phyloP scores from a whole-genome alignment of 1,140 invertebrate genomes.

The Gonioctena quinquepunctata region DNA sequence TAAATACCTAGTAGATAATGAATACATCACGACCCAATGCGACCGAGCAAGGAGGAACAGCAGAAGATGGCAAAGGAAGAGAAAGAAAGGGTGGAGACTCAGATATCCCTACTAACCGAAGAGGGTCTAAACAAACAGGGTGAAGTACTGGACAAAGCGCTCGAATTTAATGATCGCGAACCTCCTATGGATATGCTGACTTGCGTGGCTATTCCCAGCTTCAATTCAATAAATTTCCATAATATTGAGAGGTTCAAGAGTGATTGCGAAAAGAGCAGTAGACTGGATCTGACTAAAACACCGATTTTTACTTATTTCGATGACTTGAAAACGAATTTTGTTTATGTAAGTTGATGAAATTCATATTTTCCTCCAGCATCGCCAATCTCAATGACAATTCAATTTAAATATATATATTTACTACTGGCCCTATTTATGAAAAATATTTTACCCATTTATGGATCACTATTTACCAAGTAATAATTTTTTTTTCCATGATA shows the following conservation, averaged over 20 bases:
- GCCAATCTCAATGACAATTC: too few relatives aligned
- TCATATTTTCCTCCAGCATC: too few relatives aligned
- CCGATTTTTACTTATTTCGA: slow-evolving; percentile 79
- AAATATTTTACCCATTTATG: too few relatives aligned
- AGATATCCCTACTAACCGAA: slow-evolving; percentile 66
- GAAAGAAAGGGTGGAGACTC: slow-evolving; percentile 67
- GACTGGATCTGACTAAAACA: slow-evolving; percentile 67
- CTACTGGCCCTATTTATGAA: too few relatives aligned
- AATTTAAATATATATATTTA: too few relatives aligned
- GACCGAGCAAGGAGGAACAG: slow-evolving; percentile 64
- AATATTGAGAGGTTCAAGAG: slow-evolving; percentile 64
- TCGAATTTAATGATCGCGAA: slow-evolving; percentile 75
- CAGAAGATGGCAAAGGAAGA: slow-evolving; percentile 65
- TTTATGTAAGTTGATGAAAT: slow-evolving; percentile 85
- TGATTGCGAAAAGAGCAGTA: slow-evolving; percentile 60
- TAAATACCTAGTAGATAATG: slow-evolving; percentile 70
- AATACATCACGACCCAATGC: slow-evolving; percentile 60
- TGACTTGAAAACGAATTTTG: slow-evolving; percentile 81
- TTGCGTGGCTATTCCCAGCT: slow-evolving; percentile 70
- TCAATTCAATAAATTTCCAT: slow-evolving; percentile 72
- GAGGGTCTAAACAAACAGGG: slow-evolving; percentile 70
- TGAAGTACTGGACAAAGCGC: slow-evolving; percentile 67
- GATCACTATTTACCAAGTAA: too few relatives aligned
- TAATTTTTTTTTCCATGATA: too few relatives aligned
- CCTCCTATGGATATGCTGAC: slow-evolving; percentile 70